These are phyloP conservation scores for Pterois miles DNA, from an alignment of 2,797 vertebrate genomes.

Conservation along the genomic window DNA sequence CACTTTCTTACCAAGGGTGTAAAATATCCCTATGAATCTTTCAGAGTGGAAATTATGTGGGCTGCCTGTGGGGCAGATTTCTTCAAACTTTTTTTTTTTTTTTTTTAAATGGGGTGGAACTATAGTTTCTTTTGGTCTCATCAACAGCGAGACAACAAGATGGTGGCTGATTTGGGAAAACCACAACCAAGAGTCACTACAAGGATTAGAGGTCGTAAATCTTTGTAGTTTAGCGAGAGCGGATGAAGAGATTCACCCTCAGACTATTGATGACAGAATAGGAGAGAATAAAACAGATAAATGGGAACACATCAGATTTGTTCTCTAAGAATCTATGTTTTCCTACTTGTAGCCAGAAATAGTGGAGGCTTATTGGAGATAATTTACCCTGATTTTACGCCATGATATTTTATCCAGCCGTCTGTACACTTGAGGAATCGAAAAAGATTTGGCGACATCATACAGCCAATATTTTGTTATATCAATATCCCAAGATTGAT, in stretches of 20 bases:
- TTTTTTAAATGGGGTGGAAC: neutral
- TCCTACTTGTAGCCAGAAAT: neutral
- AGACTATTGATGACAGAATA: neutral
- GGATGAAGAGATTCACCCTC: neutral
- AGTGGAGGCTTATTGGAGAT: neutral
- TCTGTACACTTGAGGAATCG: neutral
- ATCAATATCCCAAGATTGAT: conserved; percentile 20
- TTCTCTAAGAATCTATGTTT: neutral
- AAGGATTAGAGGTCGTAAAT: conserved; percentile 35
- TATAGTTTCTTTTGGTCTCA: conserved; percentile 22
- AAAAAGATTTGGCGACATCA: conserved; percentile 3
- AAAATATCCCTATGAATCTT: conserved; percentile 62
- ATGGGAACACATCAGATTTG: neutral
- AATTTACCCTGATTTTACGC: conserved; percentile 4
- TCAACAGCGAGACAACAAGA: conserved; percentile 29
- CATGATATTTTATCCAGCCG: neutral
- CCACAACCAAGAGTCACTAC: conserved; percentile 19
- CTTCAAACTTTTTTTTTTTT: neutral
- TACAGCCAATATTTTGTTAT: conserved; percentile 7
- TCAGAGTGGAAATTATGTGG: conserved; percentile 50
- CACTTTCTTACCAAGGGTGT: conserved; percentile 49
- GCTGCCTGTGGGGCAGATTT: conserved; percentile 8
- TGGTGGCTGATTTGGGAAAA: conserved; percentile 21
- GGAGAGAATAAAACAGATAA: neutral
- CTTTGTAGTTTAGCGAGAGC: conserved; percentile 1